These are phyloP conservation scores for Ernsta delagoae DNA, from an alignment of 2,888 invertebrate genomes.

Conservation along the genomic window DNA sequence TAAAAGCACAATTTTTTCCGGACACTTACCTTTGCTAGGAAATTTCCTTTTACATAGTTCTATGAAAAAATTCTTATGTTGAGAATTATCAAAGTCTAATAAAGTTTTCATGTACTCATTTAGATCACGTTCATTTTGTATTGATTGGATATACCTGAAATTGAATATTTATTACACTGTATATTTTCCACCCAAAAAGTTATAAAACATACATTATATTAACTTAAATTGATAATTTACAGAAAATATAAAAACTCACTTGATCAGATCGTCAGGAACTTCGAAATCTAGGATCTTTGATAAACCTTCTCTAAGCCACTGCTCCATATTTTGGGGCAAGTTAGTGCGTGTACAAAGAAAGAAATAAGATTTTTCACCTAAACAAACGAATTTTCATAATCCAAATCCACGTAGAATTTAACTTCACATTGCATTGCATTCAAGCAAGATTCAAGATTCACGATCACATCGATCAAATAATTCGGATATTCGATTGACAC, in stretches of 20 bases:
- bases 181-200: not conserved
- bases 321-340: conserved; percentile 76
- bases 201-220: too few species aligned
- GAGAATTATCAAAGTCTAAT: conserved; percentile 86
- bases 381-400: too few species aligned
- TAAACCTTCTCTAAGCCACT: conserved; percentile 87
- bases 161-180: not conserved
- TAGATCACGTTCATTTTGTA: conserved; percentile 89
- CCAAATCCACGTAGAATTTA: too few species aligned
- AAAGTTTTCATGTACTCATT: conserved; percentile 92
- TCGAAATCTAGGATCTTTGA: conserved; percentile 88
- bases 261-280: conserved; percentile 88
- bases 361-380: not conserved
- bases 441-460: too few species aligned
- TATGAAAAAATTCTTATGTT: conserved; percentile 87
- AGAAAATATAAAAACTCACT: conserved; percentile 64
- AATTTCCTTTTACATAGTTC: conserved; percentile 85
- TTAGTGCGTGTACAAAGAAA: not conserved
- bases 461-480: too few species aligned
- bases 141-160: conserved; percentile 88
- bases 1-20: not conserved
- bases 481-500: too few species aligned
- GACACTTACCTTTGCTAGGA: conserved; percentile 61
- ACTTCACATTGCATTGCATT: too few species aligned
- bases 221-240: too few species aligned